phyloP scores from a whole-genome alignment of 1,140 invertebrate genomes.

The Metopolophium dirhodum region DNA sequence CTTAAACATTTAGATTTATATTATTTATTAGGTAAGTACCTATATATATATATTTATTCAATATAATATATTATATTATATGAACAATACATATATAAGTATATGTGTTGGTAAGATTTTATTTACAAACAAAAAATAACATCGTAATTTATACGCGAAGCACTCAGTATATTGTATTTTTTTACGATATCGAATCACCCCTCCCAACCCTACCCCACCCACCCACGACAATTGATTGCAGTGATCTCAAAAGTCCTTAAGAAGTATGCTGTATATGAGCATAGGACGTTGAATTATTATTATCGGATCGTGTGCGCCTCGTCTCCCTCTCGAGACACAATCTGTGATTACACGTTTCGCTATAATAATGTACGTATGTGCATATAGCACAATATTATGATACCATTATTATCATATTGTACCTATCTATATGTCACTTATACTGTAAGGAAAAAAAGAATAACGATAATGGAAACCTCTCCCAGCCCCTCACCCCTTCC shows the following conservation, averaged over 20 bases:
- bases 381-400: neutral
- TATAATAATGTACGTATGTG: neutral
- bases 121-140: conserved; percentile 2
- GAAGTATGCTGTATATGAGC: neutral
- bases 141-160: neutral
- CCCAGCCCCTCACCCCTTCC: neutral
- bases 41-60: neutral
- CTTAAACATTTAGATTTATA: conserved; percentile 34
- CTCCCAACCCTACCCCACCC: no score
- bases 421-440: neutral
- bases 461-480: neutral
- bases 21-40: conserved; percentile 49
- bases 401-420: neutral
- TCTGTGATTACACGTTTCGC: neutral
- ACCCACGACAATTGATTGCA: neutral
- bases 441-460: neutral
- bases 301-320: neutral
- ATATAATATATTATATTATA: conserved; percentile 43
- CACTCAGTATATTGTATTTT: conserved; percentile 17
- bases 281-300: conserved; percentile 16
- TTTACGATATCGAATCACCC: neutral
- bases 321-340: neutral
- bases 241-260: conserved; percentile 37
- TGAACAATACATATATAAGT: neutral
- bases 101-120: conserved; percentile 2